Evolutionary conservation across 2,888 invertebrate genomes (phyloP).

Genomic region (Pristionchus arcanus): DNA sequence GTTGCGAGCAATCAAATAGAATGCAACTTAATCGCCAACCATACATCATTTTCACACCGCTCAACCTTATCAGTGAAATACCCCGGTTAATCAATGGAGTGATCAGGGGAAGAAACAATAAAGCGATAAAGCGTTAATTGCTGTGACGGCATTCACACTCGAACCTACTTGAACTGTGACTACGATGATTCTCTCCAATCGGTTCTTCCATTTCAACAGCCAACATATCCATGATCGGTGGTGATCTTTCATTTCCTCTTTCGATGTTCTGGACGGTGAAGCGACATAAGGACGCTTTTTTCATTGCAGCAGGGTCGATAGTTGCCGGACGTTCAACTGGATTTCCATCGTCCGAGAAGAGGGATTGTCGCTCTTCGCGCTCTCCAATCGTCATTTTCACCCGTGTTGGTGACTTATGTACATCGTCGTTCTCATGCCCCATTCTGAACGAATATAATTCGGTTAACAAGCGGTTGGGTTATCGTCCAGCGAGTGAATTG

Average conservation of each 20-base stretch:
- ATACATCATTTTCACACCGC: conserved; percentile 1
- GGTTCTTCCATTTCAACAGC: conserved; percentile 1
- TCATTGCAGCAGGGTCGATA: conserved; percentile 6
- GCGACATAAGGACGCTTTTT: conserved; percentile 41
- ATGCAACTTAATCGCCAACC: neutral
- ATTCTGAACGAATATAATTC: conserved; percentile 30
- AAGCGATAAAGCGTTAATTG: conserved; percentile 1
- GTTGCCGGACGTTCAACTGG: neutral
- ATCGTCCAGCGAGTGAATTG: neutral
- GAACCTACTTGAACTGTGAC: conserved; percentile 30
- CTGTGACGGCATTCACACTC: neutral
- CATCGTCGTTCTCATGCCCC: conserved; percentile 7
- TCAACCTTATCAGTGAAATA: neutral
- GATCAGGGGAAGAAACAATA: neutral
- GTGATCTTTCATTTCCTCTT: neutral
- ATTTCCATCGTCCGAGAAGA: neutral
- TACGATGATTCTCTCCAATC: conserved; percentile 44
- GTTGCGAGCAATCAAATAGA: neutral
- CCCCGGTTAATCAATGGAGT: neutral
- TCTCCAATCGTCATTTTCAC: conserved; percentile 47
- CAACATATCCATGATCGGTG: neutral
- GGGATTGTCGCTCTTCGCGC: neutral
- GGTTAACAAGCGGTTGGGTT: neutral
- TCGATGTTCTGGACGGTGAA: conserved; percentile 51
- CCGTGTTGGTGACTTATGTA: neutral